phyloP scores from a whole-genome alignment of 2,888 invertebrate genomes.

The Drosophila histrio region DNA sequence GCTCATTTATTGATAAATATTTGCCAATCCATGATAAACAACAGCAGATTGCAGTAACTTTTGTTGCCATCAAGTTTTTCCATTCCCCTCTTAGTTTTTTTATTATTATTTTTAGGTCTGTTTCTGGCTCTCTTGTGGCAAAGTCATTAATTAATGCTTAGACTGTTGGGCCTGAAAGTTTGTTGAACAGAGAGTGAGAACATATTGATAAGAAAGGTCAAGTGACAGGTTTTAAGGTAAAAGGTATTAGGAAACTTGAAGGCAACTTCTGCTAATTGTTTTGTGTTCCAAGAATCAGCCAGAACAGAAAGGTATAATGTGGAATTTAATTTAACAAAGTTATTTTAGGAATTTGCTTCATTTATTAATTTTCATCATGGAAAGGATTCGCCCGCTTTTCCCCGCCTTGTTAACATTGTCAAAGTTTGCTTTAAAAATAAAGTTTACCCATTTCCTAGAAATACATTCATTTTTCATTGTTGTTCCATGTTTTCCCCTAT shows the following conservation, averaged over 20 bases:
- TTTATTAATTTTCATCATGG: too few species aligned
- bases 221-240: background rate
- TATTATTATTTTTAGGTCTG: background rate
- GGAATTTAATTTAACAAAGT: background rate
- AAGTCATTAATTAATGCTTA: slow-evolving; percentile 8
- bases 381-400: too few species aligned
- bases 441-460: background rate
- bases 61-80: background rate
- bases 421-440: background rate
- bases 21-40: slow-evolving; percentile 2
- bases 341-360: background rate
- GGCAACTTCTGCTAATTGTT: too few species aligned
- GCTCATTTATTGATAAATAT: slow-evolving; percentile 6
- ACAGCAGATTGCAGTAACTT: slow-evolving; percentile 11
- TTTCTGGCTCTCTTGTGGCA: background rate
- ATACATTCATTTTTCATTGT: too few species aligned
- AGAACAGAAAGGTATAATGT: background rate
- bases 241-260: background rate
- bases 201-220: background rate
- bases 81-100: background rate
- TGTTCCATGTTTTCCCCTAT: background rate
- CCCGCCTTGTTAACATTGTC: too few species aligned
- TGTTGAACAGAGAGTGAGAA: background rate
- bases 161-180: background rate
- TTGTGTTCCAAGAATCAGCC: too few species aligned